Evolutionary conservation across 1,140 invertebrate genomes (phyloP).

Genomic region (Leptinotarsa lineolata): DNA sequence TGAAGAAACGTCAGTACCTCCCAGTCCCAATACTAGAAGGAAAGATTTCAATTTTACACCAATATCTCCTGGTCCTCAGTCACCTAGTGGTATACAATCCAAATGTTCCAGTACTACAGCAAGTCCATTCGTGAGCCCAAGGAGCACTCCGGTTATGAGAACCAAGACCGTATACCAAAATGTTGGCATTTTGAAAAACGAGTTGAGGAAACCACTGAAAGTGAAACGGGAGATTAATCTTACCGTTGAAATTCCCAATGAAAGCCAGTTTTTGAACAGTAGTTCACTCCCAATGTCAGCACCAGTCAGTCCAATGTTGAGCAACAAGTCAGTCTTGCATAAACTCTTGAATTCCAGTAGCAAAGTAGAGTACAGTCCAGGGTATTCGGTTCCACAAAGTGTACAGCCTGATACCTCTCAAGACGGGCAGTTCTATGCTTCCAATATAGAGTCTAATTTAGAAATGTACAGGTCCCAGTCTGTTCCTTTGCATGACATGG

Average conservation of each 20-base stretch:
- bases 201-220: conserved; percentile 36
- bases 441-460: conserved; percentile 50
- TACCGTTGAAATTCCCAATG: conserved; percentile 40
- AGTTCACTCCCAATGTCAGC: conserved; percentile 62
- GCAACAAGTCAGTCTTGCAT: conserved; percentile 45
- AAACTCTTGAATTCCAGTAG: conserved; percentile 47
- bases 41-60: conserved; percentile 79
- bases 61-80: conserved; percentile 67
- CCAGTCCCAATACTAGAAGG: conserved; percentile 65
- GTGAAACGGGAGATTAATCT: conserved; percentile 48
- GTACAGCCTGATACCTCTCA: conserved; percentile 57
- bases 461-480: conserved; percentile 70
- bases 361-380: conserved; percentile 51
- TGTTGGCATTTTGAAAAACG: conserved; percentile 31
- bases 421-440: conserved; percentile 62
- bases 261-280: conserved; percentile 49
- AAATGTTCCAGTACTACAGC: conserved; percentile 64
- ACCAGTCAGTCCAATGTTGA: conserved; percentile 62
- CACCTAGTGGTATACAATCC: conserved; percentile 61
- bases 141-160: conserved; percentile 73
- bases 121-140: conserved; percentile 84
- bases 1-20: conserved; percentile 56
- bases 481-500: conserved; percentile 73
- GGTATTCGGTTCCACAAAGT: conserved; percentile 51
- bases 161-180: conserved; percentile 45